phyloP scores from a whole-genome alignment of 2,113 vertebrate genomes.

The Zosterops lateralis region DNA sequence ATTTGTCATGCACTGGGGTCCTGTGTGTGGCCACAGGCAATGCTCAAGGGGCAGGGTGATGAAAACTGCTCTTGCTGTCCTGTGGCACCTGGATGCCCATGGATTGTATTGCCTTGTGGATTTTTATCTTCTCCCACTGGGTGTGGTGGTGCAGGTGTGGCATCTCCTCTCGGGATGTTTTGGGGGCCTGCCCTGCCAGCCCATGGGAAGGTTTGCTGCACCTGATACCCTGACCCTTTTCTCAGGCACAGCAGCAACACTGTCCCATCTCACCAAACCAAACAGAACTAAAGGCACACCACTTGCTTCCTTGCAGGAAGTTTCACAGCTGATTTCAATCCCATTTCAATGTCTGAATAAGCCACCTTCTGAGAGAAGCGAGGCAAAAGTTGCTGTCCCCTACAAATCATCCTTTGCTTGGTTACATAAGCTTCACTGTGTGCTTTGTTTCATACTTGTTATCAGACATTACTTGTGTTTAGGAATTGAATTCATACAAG shows the following conservation, averaged over 20 bases:
- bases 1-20: background rate
- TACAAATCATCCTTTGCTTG: background rate
- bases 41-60: background rate
- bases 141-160: too few species aligned
- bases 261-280: rapidly evolving
- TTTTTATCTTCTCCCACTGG: background rate
- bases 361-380: rapidly evolving
- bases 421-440: background rate
- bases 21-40: background rate
- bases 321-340: background rate
- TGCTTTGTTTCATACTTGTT: background rate
- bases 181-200: background rate
- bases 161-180: rapidly evolving
- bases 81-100: rapidly evolving
- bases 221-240: rapidly evolving
- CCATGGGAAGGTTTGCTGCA: background rate
- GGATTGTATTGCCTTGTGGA: rapidly evolving
- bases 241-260: rapidly evolving
- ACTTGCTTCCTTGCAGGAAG: background rate
- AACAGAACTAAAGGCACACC: rapidly evolving
- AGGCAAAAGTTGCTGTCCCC: background rate
- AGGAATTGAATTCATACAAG: rapidly evolving
- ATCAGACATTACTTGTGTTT: background rate
- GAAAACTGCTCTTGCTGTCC: background rate
- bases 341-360: background rate